Percentiles rank a stretch among this genome's conserved stretches.
Conservation (phyloP, 2,888 invertebrate genomes). For the Allacma fusca region DNA sequence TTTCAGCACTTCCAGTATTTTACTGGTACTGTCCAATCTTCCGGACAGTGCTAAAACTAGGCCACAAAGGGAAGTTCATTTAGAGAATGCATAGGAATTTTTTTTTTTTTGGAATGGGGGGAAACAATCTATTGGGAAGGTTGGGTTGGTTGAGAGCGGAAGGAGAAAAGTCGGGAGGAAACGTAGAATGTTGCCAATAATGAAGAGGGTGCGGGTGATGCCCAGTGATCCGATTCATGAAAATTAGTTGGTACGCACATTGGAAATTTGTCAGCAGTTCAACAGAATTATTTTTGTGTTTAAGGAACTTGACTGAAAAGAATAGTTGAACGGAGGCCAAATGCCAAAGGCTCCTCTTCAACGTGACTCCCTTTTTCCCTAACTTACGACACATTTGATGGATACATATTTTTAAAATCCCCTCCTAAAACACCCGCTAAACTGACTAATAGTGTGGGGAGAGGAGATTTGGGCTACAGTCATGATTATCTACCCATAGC, state of each 20-base stretch:
- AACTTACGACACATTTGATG: conserved; percentile 36
- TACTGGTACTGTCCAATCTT: no score
- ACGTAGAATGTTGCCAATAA: not conserved
- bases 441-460: not conserved
- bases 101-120: no score
- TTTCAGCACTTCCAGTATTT: no score
- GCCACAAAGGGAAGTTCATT: no score
- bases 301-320: conserved; percentile 35
- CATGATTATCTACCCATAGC: no score
- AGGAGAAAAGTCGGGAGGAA: not conserved
- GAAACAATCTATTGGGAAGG: not conserved
- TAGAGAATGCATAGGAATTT: no score
- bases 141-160: not conserved
- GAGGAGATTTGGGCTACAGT: no score
- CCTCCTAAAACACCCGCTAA: conserved; percentile 20
- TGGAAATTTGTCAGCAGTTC: conserved; percentile 45
- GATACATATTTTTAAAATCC: conserved; percentile 39
- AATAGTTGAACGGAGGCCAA: conserved; percentile 44
- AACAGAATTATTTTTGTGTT: conserved; percentile 45
- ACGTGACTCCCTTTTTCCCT: conserved; percentile 13
- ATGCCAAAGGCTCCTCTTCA: conserved; percentile 33
- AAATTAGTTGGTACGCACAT: conserved; percentile 41
- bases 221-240: conserved; percentile 44
- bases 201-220: conserved; percentile 17
- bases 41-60: no score